Evolutionary conservation across 2,113 vertebrate species (phyloP).

Genomic region (Mohoua ochrocephala): DNA sequence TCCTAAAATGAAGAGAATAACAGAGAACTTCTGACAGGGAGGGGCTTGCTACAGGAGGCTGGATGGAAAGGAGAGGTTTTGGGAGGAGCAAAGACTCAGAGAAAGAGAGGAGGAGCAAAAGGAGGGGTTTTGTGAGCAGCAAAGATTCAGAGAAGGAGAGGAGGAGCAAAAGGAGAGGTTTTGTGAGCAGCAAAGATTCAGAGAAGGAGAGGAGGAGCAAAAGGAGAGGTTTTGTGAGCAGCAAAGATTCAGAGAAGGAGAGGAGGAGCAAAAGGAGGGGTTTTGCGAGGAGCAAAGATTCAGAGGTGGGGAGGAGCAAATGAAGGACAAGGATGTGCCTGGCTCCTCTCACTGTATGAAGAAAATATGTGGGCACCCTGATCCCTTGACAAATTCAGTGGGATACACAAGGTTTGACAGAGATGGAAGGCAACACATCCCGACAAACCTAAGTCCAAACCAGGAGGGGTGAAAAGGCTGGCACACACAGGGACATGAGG

Average conservation of each 20-base stretch:
- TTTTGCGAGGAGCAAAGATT: not conserved
- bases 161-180: not conserved
- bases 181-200: not conserved
- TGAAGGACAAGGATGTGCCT: not conserved
- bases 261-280: not conserved
- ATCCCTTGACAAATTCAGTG: not conserved
- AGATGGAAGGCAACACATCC: not conserved
- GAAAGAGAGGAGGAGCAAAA: too few species aligned
- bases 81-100: not conserved
- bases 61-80: not conserved
- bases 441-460: not conserved
- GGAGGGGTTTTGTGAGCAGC: too few species aligned
- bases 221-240: not conserved
- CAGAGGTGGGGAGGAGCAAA: not conserved
- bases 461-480: not conserved
- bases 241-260: not conserved
- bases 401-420: not conserved
- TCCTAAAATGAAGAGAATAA: not conserved
- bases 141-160: too few species aligned
- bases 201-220: not conserved
- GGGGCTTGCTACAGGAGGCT: not conserved
- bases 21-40: not conserved
- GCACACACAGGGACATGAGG: accelerated
- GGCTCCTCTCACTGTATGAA: not conserved
- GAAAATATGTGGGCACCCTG: not conserved